A percentile compares a stretch with the other conserved stretches of the same genome.
Conservation (phyloP, 1,140 invertebrate species). For the Hylyphantes graminicola region DNA sequence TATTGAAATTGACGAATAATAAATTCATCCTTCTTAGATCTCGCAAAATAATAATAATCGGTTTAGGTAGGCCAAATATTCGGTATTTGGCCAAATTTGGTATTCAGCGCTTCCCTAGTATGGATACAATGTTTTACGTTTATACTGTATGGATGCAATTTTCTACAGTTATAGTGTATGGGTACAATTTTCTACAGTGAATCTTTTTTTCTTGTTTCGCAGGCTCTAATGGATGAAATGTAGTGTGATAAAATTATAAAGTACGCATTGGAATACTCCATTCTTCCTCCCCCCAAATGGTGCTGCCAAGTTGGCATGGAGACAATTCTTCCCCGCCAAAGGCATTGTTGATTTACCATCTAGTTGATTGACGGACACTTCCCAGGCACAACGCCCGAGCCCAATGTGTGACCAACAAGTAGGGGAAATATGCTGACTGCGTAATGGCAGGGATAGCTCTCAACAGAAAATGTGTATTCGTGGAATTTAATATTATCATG, state of each 20-base stretch:
- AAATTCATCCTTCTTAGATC: too few relatives aligned
- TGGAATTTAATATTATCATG: neutral
- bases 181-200: too few relatives aligned
- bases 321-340: constrained; percentile 30
- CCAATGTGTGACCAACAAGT: constrained; percentile 38
- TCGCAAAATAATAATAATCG: too few relatives aligned
- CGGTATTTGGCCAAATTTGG: too few relatives aligned
- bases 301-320: constrained; percentile 50
- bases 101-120: too few relatives aligned
- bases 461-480: constrained; percentile 1
- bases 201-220: neutral
- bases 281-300: constrained; percentile 35
- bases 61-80: too few relatives aligned
- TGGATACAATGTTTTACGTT: too few relatives aligned
- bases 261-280: neutral
- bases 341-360: constrained; percentile 53
- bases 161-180: too few relatives aligned
- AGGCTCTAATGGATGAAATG: constrained; percentile 48
- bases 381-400: constrained; percentile 18
- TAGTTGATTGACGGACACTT: constrained; percentile 51
- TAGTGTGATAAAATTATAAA: constrained; percentile 40
- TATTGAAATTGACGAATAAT: too few relatives aligned
- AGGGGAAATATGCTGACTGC: constrained; percentile 12
- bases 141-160: too few relatives aligned
- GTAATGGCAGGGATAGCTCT: neutral